Percentiles rank a stretch among this genome's conserved stretches.
Conservation (phyloP, 2,797 vertebrate species). For the Ficedula albicollis region DNA sequence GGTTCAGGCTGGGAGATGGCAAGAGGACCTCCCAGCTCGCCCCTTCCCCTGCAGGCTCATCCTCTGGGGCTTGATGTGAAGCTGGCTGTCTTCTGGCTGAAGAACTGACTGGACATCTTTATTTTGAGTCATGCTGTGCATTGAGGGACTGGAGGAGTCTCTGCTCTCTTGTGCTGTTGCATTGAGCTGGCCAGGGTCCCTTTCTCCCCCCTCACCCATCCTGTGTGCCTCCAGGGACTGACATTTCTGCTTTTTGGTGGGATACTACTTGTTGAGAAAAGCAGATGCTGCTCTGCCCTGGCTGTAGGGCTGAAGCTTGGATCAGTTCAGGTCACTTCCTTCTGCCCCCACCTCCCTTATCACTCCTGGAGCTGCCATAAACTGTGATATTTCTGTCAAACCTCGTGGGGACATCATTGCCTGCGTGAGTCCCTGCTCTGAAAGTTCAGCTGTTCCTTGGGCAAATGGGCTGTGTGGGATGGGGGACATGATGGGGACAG, state of each 20-base stretch:
- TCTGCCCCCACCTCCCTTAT: not conserved
- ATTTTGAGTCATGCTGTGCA: accelerated
- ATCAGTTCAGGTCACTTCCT: not conserved
- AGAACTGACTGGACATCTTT: not conserved
- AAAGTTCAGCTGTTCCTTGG: not conserved
- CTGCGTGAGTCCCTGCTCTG: not conserved
- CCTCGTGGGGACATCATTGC: accelerated
- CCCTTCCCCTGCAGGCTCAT: not conserved
- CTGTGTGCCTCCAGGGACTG: not conserved
- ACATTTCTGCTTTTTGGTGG: not conserved
- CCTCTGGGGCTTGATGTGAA: not conserved
- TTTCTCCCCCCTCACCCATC: not conserved
- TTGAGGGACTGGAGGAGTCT: not conserved
- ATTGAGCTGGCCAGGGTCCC: not conserved
- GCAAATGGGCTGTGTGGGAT: not conserved
- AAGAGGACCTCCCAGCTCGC: not conserved
- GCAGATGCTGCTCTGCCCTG: accelerated
- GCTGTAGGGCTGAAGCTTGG: not conserved
- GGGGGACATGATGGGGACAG: too few relatives aligned
- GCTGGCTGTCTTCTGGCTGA: not conserved
- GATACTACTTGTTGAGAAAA: not conserved
- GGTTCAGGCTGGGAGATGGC: not conserved
- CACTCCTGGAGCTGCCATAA: not conserved
- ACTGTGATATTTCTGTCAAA: not conserved
- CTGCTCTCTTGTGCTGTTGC: not conserved